These are phyloP conservation scores for Alloplasta piceator DNA, from an alignment of 2,888 invertebrate species.

Conservation along the genomic window DNA sequence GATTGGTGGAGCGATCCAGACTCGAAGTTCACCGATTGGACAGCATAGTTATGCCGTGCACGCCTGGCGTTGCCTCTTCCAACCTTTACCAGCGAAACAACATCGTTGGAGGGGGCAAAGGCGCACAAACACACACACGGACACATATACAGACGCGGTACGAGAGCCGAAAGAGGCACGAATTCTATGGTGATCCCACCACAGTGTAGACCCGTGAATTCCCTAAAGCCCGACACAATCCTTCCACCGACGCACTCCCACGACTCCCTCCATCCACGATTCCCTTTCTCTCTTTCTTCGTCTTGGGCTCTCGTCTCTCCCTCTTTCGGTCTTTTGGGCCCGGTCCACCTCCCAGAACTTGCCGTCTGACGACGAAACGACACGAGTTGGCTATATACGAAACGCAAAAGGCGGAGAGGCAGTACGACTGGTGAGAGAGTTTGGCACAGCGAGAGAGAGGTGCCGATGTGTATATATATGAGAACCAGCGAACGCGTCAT, in stretches of 20 bases:
- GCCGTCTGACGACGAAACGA: constrained; percentile 40
- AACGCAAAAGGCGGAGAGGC: constrained; percentile 65
- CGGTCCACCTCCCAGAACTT: constrained; percentile 51
- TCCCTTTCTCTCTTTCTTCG: neutral
- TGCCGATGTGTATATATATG: constrained; percentile 48
- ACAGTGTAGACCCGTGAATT: constrained; percentile 37
- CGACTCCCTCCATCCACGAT: constrained; percentile 46
- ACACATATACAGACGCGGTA: constrained; percentile 30
- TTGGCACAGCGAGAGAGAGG: constrained; percentile 83
- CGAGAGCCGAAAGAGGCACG: constrained; percentile 38
- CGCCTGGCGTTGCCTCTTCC: constrained; percentile 69
- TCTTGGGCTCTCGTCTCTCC: neutral
- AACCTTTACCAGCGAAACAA: constrained; percentile 36
- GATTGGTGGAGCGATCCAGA: constrained; percentile 74
- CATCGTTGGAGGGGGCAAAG: constrained; percentile 36
- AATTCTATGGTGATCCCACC: constrained; percentile 57
- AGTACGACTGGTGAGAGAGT: constrained; percentile 64
- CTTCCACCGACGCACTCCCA: constrained; percentile 66
- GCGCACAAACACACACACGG: too few relatives aligned
- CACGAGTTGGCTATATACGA: constrained; percentile 54
- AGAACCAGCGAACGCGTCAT: too few relatives aligned
- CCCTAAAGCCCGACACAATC: constrained; percentile 43
- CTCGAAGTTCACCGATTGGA: constrained; percentile 70
- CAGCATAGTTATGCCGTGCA: constrained; percentile 61
- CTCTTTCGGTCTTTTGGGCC: neutral